Base-by-base conservation (phyloP, 2,113 vertebrate genomes). In the Microtus ochrogaster region DNA sequence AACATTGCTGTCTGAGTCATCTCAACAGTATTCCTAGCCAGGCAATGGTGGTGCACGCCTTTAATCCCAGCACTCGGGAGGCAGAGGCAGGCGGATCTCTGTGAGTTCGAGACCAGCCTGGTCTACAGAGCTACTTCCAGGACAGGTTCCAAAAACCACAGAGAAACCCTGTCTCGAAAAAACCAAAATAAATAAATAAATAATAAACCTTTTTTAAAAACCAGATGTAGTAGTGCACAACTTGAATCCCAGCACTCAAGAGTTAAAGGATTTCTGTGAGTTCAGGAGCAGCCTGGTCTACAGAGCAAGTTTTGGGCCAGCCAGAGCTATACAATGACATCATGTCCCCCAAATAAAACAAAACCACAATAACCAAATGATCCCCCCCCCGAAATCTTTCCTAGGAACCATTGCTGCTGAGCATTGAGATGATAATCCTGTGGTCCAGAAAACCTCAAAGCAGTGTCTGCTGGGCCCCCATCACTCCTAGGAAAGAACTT, bases 401-500 rank as follows among this genome's bases (percentile, higher is more conserved):
- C 41, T 41, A 96, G 77, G 81, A 95, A 9, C 61, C 81, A 90
- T 4, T 85, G 86, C 63, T 95, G 24, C 55, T 89, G 6, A 61
- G 74, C 70, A 49, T 26, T 91, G 33, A 49, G 36, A 66, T 66
- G 28, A 24, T 83, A 94, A 78, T 74, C 10, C 88, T 33, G 28
- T 26, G 93, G 81, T 16, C 68, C 63, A 74, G n/a, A 73, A 68
- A 22, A 83, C 55, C 61, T 94, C 78, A 93, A 96, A 72, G 28
- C 58, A 94, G 66, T 68, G 10, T 19, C 86, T 1, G 1, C 44
- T 82, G 36, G 93, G 39, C 17, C 93, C 39, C 33, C 11, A 77
- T 73, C 82, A n/a, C 73, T 49, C 33, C 87, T 87, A 86, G 89
- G 52, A 86, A 94, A 97, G 36, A 58, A 79, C 26, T 55, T 91